Evolutionary conservation across 1,140 invertebrate species (phyloP), one percentile per base, ranked within the genome.

Genomic region (Elymnias hypermnestra): DNA sequence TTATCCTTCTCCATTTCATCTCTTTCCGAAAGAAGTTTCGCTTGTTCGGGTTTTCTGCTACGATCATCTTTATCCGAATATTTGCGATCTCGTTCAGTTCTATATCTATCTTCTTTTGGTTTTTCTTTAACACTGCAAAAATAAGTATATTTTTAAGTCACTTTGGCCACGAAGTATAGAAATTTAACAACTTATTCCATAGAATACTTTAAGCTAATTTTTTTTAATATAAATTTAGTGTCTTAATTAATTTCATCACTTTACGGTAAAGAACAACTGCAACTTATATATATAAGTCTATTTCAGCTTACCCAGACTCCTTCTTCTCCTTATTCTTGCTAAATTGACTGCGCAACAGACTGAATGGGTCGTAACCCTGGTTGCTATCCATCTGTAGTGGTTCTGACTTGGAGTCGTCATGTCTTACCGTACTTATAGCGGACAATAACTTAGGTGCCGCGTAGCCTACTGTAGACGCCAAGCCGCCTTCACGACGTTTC

Each of bases 331-430:
- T 65, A 19, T 68, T 63, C 36, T 68, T 72, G 14, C 53, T 63
- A 31, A 82, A 75, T 7, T 72, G 72, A 50, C 73, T 78, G 8
- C 77, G 38, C 25, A 82, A 55, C 37, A 82, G 25, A 5, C 48
- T 67, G 50, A 82, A 72, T 2, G 77, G 77, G 19, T 82, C 77
- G 28, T 82, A 82, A 8, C 12, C 42, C 4, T 45, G 18, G 3
- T 35, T 43, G 12, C 26, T 19, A 5, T 4, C 33, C n/a, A 5
- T 18, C 4, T 12, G 14, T 3, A 5, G 29, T 5, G 2, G 8
- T 10, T 7, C 31, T 9, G 7, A 13, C 21, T n/a, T 35, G 23
- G 4, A 17, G 8, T 43, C 39, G 6, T 21, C 45, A 21, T 14
- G 17, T 5, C 21, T 15, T 6, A 52, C 56, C 7, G 48, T 29